phyloP scores from a whole-genome alignment of 2,113 vertebrate species.

The Thamnaconus septentrionalis region DNA sequence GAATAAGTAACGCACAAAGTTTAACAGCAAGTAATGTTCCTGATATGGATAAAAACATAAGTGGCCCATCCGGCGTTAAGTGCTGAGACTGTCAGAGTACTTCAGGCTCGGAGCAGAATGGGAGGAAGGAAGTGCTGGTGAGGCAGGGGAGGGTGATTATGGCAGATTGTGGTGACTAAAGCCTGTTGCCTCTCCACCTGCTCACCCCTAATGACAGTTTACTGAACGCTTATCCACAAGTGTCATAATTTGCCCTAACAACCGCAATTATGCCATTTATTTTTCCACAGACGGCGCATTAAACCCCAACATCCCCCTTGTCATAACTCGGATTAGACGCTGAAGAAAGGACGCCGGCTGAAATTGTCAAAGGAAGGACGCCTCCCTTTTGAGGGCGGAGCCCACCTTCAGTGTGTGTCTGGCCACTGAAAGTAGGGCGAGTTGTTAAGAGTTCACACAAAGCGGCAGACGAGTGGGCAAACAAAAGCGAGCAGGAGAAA shows the following conservation, averaged over 20 bases:
- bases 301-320: conserved; percentile 42
- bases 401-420: conserved; percentile 42
- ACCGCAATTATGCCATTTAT: conserved; percentile 72
- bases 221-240: conserved; percentile 68
- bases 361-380: conserved; percentile 50
- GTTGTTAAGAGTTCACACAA: conserved; percentile 47
- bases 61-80: conserved; percentile 38
- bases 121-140: conserved; percentile 52
- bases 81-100: conserved; percentile 50
- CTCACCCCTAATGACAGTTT: conserved; percentile 70
- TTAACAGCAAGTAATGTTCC: too few relatives aligned
- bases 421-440: conserved; percentile 48
- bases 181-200: conserved; percentile 60
- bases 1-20: too few relatives aligned
- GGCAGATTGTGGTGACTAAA: conserved; percentile 58
- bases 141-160: conserved; percentile 68
- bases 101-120: conserved; percentile 57
- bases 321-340: conserved; percentile 57
- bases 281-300: conserved; percentile 58
- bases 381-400: conserved; percentile 45
- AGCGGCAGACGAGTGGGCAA: conserved; percentile 34
- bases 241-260: conserved; percentile 74
- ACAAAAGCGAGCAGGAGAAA: conserved; percentile 47
- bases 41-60: conserved; percentile 33
- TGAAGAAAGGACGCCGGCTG: conserved; percentile 44